Evolutionary conservation across 2,113 vertebrate species (phyloP), one percentile per base, ranked within the genome.

Genomic region (Sorex fumeus): DNA sequence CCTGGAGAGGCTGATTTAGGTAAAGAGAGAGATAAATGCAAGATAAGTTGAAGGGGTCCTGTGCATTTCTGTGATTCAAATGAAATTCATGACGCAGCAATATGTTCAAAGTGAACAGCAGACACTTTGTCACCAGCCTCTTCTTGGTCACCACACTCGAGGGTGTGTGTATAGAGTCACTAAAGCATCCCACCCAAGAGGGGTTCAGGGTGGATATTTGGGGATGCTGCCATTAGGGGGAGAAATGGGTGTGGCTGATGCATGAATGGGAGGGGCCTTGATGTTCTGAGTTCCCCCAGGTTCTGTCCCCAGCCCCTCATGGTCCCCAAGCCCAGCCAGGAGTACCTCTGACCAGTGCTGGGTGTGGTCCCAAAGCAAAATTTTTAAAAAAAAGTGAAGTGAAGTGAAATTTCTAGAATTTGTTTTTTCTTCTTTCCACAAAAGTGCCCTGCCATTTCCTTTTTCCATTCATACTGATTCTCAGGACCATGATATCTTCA

Each of bases 1-100:
- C 23, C 5, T 0, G 6, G 15, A 11, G 6, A 13, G n/a, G n/a
- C 40, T 50, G 57, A 4, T 4, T 6, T 21, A 28, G 7, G 34
- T 28, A 27, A n/a, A 15, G n/a, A 3, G 2, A 3, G 21, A 16
- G 32, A 3, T 13, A 30, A 27, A 2, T 21, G 62, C 87, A 45
- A 34, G 43, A 21, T 8, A 19, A 28, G 25, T 19, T 18, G 74
- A 32, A 40, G 86, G 6, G 11, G 70, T 3, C 67, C 19, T 13
- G 3, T 77, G 12, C 53, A 50, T 67, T 84, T 62, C 8, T 6
- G 1, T 60, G 23, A n/a, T 66, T 74, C 45, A 80, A 11, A 36
- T 60, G 21, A 36, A 57, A 8, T 62, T 1, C 43, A 9, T 32
- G 4, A 53, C 23, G 6, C 27, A 60, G 43, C 16, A 53, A 25